These are phyloP conservation scores for Pogonognathellus flavescens DNA, from an alignment of 1,140 invertebrate genomes.

Conservation along the genomic window DNA sequence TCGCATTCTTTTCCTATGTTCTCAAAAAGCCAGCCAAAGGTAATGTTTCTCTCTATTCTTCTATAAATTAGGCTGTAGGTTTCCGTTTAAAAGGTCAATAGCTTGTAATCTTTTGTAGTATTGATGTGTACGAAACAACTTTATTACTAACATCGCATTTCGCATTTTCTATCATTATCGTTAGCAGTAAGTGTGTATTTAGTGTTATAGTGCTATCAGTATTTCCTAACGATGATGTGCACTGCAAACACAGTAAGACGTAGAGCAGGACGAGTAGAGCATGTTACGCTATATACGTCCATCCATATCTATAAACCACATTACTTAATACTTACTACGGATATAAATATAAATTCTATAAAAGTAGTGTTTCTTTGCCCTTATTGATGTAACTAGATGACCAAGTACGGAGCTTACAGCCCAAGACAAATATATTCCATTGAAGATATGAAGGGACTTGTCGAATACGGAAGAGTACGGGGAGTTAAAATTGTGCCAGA, in stretches of 20 bases:
- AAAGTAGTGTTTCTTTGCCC: background rate
- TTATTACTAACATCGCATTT: background rate
- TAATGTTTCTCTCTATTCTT: conserved; percentile 24
- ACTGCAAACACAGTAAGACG: too few species aligned
- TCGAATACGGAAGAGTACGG: conserved; percentile 79
- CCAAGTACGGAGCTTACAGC: conserved; percentile 81
- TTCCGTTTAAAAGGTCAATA: conserved; percentile 37
- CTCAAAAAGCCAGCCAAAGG: conserved; percentile 77
- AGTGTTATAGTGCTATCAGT: background rate
- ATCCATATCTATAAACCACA: too few species aligned
- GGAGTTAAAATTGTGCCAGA: conserved; percentile 86
- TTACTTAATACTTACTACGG: too few species aligned
- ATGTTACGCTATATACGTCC: too few species aligned
- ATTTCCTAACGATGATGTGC: too few species aligned
- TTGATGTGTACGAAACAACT: background rate
- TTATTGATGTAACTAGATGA: conserved; percentile 70
- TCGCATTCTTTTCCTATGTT: conserved; percentile 87
- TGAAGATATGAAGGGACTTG: conserved; percentile 79
- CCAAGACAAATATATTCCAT: conserved; percentile 79
- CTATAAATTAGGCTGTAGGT: background rate
- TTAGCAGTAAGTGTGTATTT: background rate
- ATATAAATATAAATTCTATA: background rate
- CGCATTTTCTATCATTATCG: background rate
- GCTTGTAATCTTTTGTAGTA: background rate
- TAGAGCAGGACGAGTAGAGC: too few species aligned